Evolutionary conservation across 1,140 invertebrate species (phyloP).

Genomic region (Drosophila navojoa): DNA sequence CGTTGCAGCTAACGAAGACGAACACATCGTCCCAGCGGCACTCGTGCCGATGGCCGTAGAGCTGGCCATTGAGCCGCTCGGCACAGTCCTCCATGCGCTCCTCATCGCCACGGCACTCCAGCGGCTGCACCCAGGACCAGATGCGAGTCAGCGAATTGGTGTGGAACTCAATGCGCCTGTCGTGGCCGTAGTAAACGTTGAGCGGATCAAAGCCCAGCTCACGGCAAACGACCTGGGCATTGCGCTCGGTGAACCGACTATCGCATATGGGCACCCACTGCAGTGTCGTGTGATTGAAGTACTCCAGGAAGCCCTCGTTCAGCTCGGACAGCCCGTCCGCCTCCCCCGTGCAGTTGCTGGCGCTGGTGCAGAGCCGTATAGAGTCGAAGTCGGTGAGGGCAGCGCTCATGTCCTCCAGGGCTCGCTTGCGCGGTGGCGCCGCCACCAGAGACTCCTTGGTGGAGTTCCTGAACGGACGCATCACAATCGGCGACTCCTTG

Average conservation of each 20-base stretch:
- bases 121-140: constrained; percentile 97
- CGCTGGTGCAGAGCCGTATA: constrained; percentile 89
- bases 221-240: constrained; percentile 97
- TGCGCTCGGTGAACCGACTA: constrained; percentile 95
- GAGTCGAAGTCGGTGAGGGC: constrained; percentile 85
- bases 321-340: constrained; percentile 84
- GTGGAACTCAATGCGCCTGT: constrained; percentile 92
- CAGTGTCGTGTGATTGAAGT: constrained; percentile 96
- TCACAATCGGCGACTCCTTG: constrained; percentile 91
- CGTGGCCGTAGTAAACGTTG: constrained; percentile 93
- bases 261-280: constrained; percentile 99
- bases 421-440: constrained; percentile 84
- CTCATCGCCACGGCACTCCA: constrained; percentile 94
- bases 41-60: constrained; percentile 92
- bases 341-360: constrained; percentile 87
- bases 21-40: constrained; percentile 95
- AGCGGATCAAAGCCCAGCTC: constrained; percentile 95
- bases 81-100: constrained; percentile 93
- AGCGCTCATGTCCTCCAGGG: constrained; percentile 67
- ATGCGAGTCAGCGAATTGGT: constrained; percentile 92
- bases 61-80: constrained; percentile 94
- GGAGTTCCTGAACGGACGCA: constrained; percentile 88
- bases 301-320: constrained; percentile 94
- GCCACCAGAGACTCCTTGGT: constrained; percentile 48
- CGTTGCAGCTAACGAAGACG: constrained; percentile 95